phyloP scores from a whole-genome alignment of 2,797 vertebrate species.

The Chrosomus eos region DNA sequence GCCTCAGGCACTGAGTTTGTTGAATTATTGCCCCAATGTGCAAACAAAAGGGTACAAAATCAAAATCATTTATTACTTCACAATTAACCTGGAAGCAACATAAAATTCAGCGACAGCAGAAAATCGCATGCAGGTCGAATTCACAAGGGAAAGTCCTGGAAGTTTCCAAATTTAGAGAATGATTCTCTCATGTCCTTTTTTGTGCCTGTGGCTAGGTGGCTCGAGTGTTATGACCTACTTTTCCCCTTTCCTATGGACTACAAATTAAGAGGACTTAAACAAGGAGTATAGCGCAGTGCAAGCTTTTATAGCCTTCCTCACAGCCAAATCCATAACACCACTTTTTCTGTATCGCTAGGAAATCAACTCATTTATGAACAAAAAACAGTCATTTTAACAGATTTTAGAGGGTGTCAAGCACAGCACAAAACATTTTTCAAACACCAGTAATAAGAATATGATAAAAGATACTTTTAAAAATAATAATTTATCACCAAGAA shows the following conservation, averaged over 20 bases:
- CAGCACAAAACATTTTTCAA: not conserved
- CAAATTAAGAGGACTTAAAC: constrained; percentile 27
- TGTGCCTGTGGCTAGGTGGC: constrained; percentile 48
- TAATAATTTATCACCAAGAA: not conserved
- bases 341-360: not conserved
- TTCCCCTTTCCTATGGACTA: constrained; percentile 27
- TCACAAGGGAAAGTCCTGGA: constrained; percentile 18
- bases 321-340: constrained; percentile 1
- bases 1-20: constrained; percentile 20
- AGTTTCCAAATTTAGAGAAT: constrained; percentile 65
- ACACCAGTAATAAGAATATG: not conserved
- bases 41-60: not conserved
- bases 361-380: not conserved
- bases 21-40: constrained; percentile 25
- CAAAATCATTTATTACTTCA: constrained; percentile 19
- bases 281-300: not conserved
- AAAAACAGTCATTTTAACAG: not conserved
- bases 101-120: constrained; percentile 5
- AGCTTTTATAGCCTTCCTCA: not conserved
- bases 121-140: constrained; percentile 35
- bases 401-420: not conserved
- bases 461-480: not conserved
- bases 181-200: constrained; percentile 49
- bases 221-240: constrained; percentile 63
- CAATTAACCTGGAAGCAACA: constrained; percentile 29